Evolutionary conservation across 2,113 vertebrate genomes (phyloP), one percentile per base, ranked within the genome.

Genomic region (Charadrius vociferus): DNA sequence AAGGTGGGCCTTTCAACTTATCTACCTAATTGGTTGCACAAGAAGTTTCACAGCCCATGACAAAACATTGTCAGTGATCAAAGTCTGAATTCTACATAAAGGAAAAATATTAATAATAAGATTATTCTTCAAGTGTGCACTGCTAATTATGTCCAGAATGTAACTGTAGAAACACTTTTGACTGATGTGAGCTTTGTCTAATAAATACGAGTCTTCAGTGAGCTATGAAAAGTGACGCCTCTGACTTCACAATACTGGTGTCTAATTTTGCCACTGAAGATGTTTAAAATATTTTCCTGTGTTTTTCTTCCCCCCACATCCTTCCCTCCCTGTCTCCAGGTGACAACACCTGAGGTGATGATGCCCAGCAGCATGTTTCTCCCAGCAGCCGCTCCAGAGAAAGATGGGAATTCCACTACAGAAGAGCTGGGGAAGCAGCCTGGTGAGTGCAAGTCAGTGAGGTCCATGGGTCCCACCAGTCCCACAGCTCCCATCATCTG

Each of bases 311-410:
- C 70, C 83, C 62, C 86, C 47, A 6, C 56, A 23, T 93, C 91
- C 97, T 77, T 97, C 79, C 82, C 97, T 96, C 53, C 88, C 79
- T 94, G 45, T 86, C 72, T 97, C 82, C 98, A 99, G 99, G 99
- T 99, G 98, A 99, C 99, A 62, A 98, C 99, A 78, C 99, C 99
- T 45, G 99, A 99, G 97, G 99, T 98, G 97, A 98, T 98, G 94
- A 98, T 99, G 99, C 99, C 99, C 97, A 99, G 99, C 96, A 99
- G 99, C 95, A 99, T 99, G 99, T 99, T 99, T 84, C 99, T 99
- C 90, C 99, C 99, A 8, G 98, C 99, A 34, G 97, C 98, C 2
- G 91, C 98, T 97, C 98, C 98, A 66, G 99, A 99, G 49, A 98
- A 97, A 88, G 99, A 99, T 3, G 98, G 98, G 65, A 99, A 97